Base-by-base conservation (phyloP, 2,888 invertebrate genomes). In the Microctonus hyperodae region DNA sequence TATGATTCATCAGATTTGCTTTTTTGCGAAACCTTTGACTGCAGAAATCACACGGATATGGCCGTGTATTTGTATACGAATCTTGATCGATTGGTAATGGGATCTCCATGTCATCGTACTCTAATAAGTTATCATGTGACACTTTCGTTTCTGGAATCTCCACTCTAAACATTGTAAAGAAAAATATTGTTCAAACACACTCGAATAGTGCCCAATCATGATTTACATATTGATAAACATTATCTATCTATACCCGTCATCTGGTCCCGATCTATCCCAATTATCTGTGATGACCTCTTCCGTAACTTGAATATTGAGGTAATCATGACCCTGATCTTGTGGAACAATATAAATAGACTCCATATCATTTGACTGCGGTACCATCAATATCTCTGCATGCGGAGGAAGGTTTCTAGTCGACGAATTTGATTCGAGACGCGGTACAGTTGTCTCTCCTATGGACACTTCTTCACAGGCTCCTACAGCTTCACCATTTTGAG, bases 1-100 rank as follows among this genome's bases (percentile, higher is more conserved):
- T 94, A 80, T 94, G 94, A 82, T 92, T 93, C 90, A 93, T 92
- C 0, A 94, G 86, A 70, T 92, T 93, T 4, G 91, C 91, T 79
- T 94, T 94, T 79, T 94, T 94, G 50, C 93, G 90, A 82, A 94
- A 94, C 69, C 94, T 87, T 0, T 93, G 88, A 70, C 92, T 93
- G 80, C 94, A 94, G 81, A 94, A 94, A 81, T 94, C 94, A 80
- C 94, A 94, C 0, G 94, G 94, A 86, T 92, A 93, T 0, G 94
- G 94, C 4, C 93, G 87, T 79, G 89, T 89, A 1, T 90, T 90
- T 35, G 91, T 90, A 79, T 91, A 90, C 74, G 92, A 92, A 78
- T 91, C 91, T 85, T 93, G 93, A 80, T 93, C 93, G 33, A 92
- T 92, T 55, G 93, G 93, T 73, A 94, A 84, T 3, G 93, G 92